Evolutionary conservation across 2,113 vertebrate genomes (phyloP), one percentile per base, ranked within the genome.

Genomic region (Aldabrachelys gigantea): DNA sequence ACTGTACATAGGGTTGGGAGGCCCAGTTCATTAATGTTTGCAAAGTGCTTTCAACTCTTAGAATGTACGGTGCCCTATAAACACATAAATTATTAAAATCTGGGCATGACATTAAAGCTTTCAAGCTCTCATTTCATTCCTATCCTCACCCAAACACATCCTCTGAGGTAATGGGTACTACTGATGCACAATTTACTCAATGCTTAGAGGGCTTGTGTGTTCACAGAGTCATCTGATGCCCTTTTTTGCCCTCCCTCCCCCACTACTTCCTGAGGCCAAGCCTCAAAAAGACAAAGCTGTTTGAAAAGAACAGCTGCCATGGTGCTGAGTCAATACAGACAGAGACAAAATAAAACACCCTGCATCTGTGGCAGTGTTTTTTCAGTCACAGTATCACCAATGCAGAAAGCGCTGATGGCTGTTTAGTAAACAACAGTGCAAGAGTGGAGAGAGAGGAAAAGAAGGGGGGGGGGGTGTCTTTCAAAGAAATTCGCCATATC

Each of bases 281-380:
- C 96, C 93, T 96, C 88, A 92, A 89, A 95, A 97, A 96, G 96
- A 97, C 96, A 97, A 97, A 97, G 96, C 96, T 81, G 96, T 97
- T 97, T 96, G 96, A 96, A 96, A 97, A 95, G 96, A 97, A 96
- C 97, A 97, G 96, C 96, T 97, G 97, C 87, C 85, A 78, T 95
- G 93, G 94, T 97, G 96, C 96, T 97, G 96, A 97, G 96, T 97
- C 96, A 97, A 97, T 96, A 91, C 92, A 97, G 94, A 89, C 96
- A 85, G 94, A 96, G 95, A 96, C 92, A 94, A 97, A 97, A 96
- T 96, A 96, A 96, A 96, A 92, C 89, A 84, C 59, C 79, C 54
- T 96, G 94, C 96, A 97, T 97, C 97, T 97, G 96, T 87, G 96
- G 92, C 93, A 94, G 95, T 89, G 85, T 11, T 94, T 84, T 80